Evolutionary conservation across 2,888 invertebrate species (phyloP).

Genomic region (Aphidoletes aphidimyza): DNA sequence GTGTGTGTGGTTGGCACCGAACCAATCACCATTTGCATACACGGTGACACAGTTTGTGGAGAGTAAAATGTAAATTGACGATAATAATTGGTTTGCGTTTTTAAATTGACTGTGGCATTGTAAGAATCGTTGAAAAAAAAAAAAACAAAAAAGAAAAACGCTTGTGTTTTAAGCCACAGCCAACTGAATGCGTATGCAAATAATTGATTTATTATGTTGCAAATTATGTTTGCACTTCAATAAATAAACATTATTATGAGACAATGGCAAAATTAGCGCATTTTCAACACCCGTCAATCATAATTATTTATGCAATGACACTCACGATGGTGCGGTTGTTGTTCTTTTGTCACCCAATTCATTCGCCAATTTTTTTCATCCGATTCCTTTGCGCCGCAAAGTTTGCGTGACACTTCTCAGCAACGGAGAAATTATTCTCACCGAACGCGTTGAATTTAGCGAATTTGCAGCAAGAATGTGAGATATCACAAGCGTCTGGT

Average conservation of each 20-base stretch:
- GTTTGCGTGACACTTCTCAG: neutral
- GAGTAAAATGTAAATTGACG: constrained; percentile 39
- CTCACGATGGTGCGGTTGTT: neutral
- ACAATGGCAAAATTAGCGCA: constrained; percentile 23
- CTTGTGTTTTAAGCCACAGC: no score
- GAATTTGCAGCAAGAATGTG: neutral
- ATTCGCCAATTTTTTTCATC: neutral
- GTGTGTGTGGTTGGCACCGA: no score
- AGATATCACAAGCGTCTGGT: neutral
- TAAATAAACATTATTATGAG: constrained; percentile 18
- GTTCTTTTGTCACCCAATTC: neutral
- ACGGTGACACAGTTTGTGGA: neutral
- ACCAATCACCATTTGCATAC: constrained; percentile 33
- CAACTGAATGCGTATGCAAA: constrained; percentile 10
- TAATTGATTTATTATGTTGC: constrained; percentile 46
- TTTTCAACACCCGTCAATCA: constrained; percentile 41
- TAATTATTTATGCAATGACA: constrained; percentile 43
- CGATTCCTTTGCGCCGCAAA: neutral
- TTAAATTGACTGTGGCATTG: constrained; percentile 17
- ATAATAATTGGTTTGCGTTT: constrained; percentile 41
- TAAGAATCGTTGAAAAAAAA: neutral
- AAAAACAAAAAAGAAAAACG: no score
- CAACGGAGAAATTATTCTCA: neutral
- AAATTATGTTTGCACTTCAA: constrained; percentile 34
- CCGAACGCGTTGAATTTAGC: neutral